These are phyloP conservation scores for Leucania comma DNA, from an alignment of 2,888 invertebrate species.

Conservation along the genomic window DNA sequence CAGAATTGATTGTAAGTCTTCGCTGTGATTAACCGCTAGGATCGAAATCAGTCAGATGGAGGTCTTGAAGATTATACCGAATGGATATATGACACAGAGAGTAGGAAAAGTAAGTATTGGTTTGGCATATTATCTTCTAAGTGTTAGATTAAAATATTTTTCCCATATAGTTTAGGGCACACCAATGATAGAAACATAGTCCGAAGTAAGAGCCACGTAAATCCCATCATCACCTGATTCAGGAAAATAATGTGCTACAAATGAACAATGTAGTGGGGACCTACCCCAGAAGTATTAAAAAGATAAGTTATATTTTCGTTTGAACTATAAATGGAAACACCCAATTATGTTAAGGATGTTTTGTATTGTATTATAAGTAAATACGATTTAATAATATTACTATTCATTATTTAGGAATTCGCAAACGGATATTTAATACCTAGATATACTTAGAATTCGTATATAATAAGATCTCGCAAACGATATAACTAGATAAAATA, in stretches of 20 bases:
- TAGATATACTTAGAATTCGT: slow-evolving; percentile 7
- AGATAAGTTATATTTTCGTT: slow-evolving; percentile 2
- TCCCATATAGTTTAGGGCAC: neutral
- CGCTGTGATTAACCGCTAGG: neutral
- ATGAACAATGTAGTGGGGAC: neutral
- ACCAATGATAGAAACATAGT: neutral
- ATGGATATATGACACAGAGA: neutral
- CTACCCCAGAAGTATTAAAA: neutral
- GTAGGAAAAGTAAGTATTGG: neutral
- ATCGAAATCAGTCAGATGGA: too few relatives aligned
- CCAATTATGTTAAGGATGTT: slow-evolving; percentile 4
- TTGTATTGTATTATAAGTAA: neutral
- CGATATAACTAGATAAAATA: slow-evolving; percentile 29
- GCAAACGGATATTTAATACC: slow-evolving; percentile 32
- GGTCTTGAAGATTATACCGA: too few relatives aligned
- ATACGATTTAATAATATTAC: slow-evolving; percentile 5
- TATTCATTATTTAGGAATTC: slow-evolving; percentile 35
- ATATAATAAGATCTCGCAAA: slow-evolving; percentile 24
- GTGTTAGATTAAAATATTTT: neutral
- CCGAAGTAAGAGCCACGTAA: neutral
- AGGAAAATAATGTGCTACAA: slow-evolving; percentile 5
- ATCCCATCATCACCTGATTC: neutral
- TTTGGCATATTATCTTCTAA: neutral
- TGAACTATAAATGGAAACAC: neutral
- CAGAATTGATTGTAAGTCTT: neutral